A percentile compares a stretch with the other conserved stretches of the same genome.
phyloP scores from a whole-genome alignment of 2,888 invertebrate genomes.

The Euphydryas editha region DNA sequence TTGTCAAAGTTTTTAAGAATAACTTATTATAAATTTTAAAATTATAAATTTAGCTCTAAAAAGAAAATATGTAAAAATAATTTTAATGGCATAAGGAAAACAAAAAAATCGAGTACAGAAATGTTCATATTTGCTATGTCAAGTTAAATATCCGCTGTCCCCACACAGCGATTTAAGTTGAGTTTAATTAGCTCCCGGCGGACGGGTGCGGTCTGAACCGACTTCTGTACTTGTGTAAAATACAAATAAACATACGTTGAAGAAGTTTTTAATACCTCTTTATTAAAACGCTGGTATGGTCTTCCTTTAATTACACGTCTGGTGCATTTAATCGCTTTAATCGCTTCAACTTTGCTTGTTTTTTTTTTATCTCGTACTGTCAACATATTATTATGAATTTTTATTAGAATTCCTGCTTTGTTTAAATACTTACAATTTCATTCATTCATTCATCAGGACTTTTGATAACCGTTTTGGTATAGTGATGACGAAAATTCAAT shows the following conservation, averaged over 20 bases:
- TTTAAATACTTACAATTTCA: no score
- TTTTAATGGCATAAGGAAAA: no score
- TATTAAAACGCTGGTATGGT: background rate
- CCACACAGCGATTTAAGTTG: background rate
- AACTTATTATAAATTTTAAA: no score
- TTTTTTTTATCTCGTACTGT: background rate
- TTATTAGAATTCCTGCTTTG: no score
- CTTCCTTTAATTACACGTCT: background rate
- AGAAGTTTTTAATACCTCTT: background rate
- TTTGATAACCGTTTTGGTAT: no score
- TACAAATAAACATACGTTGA: background rate
- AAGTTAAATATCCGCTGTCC: conserved; percentile 1
- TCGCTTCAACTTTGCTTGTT: background rate
- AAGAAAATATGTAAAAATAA: no score
- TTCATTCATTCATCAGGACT: no score
- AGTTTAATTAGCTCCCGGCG: conserved; percentile 2
- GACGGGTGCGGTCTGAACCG: background rate
- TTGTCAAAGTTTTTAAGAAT: no score
- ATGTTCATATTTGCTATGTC: background rate
- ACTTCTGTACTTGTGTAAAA: background rate
- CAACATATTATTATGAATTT: no score
- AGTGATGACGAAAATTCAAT: no score
- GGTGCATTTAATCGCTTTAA: background rate
- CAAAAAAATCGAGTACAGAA: background rate
- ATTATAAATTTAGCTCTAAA: no score